Percentiles rank a stretch among this genome's conserved stretches.
Evolutionary conservation across 1,140 invertebrate genomes (phyloP).

Genomic region (Rhizoglyphus robini): DNA sequence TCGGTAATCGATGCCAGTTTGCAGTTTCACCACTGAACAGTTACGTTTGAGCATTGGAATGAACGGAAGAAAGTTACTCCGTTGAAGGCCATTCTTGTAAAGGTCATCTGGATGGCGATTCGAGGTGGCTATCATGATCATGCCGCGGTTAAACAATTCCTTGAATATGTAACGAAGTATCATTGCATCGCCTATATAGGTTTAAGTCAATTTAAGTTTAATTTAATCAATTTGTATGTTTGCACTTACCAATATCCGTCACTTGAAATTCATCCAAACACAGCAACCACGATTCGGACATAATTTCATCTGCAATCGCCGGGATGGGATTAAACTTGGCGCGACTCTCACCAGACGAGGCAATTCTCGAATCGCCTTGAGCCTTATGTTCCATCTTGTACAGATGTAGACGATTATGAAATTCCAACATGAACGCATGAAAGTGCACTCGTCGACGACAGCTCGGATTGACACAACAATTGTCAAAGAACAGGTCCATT

Average conservation of each 20-base stretch:
- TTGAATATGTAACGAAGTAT: constrained; percentile 88
- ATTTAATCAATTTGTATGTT: too few species aligned
- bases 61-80: constrained; percentile 92
- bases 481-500: constrained; percentile 92
- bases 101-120: constrained; percentile 88
- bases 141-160: constrained; percentile 76
- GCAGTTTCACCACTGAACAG: constrained; percentile 58
- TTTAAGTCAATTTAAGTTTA: too few species aligned
- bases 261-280: constrained; percentile 99
- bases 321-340: constrained; percentile 85
- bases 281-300: constrained; percentile 69
- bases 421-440: constrained; percentile 92
- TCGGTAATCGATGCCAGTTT: constrained; percentile 91
- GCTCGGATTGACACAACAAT: constrained; percentile 41
- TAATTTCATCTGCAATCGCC: constrained; percentile 75
- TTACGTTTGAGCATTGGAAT: constrained; percentile 78
- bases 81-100: constrained; percentile 95
- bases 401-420: constrained; percentile 61
- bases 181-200: constrained; percentile 99
- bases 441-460: constrained; percentile 80
- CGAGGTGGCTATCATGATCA: constrained; percentile 87
- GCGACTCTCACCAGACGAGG: neutral
- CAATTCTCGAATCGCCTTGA: neutral
- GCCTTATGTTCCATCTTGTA: neutral
- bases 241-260: constrained; percentile 88